Evolutionary conservation across 1,140 invertebrate genomes (phyloP).

Genomic region (Diabrotica undecimpunctata): DNA sequence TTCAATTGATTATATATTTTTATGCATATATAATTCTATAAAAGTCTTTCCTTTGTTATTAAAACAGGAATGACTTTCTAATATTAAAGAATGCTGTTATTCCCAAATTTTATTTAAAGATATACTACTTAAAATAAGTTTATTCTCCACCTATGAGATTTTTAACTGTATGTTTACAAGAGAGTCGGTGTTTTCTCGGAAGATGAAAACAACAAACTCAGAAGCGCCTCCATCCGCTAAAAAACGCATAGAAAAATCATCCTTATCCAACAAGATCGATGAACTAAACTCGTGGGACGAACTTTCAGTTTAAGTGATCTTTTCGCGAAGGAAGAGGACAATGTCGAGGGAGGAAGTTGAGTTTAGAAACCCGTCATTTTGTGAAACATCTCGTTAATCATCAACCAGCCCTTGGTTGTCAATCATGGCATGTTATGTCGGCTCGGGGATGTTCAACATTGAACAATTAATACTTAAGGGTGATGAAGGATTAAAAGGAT

Average conservation of each 20-base stretch:
- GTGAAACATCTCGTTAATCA: slow-evolving; percentile 45
- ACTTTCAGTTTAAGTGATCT: background rate
- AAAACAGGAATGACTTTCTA: too few species aligned
- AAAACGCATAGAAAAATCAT: background rate
- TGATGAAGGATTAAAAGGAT: background rate
- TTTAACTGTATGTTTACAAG: slow-evolving; percentile 30
- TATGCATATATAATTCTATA: too few species aligned
- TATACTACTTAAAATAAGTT: background rate
- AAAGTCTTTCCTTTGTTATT: too few species aligned
- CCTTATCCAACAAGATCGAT: background rate
- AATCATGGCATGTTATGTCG: slow-evolving; percentile 43
- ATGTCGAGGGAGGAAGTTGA: slow-evolving; percentile 35
- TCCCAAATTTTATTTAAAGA: too few species aligned
- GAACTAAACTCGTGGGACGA: background rate
- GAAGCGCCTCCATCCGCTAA: background rate
- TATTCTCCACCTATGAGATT: background rate
- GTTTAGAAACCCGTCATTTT: slow-evolving; percentile 45
- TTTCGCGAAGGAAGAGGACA: background rate
- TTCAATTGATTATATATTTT: too few species aligned
- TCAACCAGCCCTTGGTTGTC: slow-evolving; percentile 42
- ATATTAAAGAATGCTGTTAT: too few species aligned
- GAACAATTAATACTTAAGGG: slow-evolving; percentile 29
- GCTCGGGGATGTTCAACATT: slow-evolving; percentile 34
- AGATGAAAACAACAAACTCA: background rate
- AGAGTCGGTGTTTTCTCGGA: slow-evolving; percentile 20